Conservation (phyloP, 2,888 invertebrate genomes). For the Pardosa pseudoannulata region DNA sequence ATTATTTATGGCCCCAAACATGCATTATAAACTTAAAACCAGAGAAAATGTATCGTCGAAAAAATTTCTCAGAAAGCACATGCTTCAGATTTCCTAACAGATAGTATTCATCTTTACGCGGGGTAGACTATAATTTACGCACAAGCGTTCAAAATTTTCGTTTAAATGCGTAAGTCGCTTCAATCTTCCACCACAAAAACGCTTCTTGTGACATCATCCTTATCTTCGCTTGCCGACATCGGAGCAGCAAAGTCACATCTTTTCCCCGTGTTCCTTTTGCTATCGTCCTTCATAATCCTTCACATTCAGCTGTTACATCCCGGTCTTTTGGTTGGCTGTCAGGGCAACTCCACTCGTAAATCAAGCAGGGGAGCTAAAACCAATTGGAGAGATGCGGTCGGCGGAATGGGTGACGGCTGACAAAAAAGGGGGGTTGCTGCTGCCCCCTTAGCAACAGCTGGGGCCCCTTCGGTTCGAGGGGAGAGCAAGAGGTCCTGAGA, state of each 20-base stretch:
- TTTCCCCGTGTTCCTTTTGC: neutral
- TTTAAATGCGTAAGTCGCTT: neutral
- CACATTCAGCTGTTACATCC: conserved; percentile 59
- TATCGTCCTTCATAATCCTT: conserved; percentile 43
- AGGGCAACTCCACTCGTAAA: conserved; percentile 38
- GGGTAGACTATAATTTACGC: too few species aligned
- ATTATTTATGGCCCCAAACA: too few species aligned
- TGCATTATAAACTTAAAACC: too few species aligned
- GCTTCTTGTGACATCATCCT: neutral
- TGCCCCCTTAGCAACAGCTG: conserved; percentile 64
- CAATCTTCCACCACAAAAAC: neutral
- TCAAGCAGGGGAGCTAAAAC: conserved; percentile 58
- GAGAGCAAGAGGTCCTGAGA: conserved; percentile 64
- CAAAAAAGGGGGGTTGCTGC: conserved; percentile 24
- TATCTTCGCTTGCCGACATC: neutral
- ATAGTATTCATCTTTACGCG: too few species aligned
- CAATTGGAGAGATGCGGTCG: conserved; percentile 63
- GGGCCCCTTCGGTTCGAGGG: conserved; percentile 50
- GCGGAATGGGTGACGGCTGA: conserved; percentile 38
- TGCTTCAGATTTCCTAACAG: too few species aligned
- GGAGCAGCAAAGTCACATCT: neutral
- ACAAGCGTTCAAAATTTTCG: neutral
- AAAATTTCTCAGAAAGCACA: too few species aligned
- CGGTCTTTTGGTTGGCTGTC: conserved; percentile 37
- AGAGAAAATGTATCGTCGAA: too few species aligned